phyloP scores from a whole-genome alignment of 2,113 vertebrate genomes.

The Clarias magur region DNA sequence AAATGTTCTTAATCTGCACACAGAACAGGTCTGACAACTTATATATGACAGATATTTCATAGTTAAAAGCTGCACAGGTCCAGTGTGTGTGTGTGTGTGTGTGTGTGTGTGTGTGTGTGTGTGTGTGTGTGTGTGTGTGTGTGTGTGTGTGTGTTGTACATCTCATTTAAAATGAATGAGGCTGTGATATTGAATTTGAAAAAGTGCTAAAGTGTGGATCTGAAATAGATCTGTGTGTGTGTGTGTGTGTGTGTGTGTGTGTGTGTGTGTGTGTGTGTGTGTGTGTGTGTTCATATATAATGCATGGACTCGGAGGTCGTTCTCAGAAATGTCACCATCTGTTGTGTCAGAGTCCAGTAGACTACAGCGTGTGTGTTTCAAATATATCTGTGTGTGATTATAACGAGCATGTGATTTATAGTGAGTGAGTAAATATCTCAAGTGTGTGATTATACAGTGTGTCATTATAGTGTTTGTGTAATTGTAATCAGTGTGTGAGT shows the following conservation, averaged over 20 bases:
- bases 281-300: constrained; percentile 25
- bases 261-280: neutral
- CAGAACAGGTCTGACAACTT: neutral
- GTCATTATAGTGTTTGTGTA: too few relatives aligned
- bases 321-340: constrained; percentile 19
- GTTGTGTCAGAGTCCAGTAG: constrained; percentile 15
- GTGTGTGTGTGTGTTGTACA: constrained; percentile 16
- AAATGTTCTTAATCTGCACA: neutral
- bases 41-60: neutral
- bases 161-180: constrained; percentile 31
- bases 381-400: neutral
- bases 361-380: neutral
- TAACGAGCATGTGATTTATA: neutral
- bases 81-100: constrained; percentile 1
- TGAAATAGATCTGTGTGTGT: constrained; percentile 1
- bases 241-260: constrained; percentile 1
- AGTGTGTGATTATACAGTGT: neutral
- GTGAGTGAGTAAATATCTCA: neutral
- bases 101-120: neutral
- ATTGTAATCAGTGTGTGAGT: neutral
- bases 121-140: constrained; percentile 8
- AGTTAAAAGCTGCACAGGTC: neutral
- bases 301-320: constrained; percentile 14
- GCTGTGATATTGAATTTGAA: constrained; percentile 28
- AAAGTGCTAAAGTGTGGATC: constrained; percentile 11